Percentiles rank a stretch among this genome's conserved stretches.
phyloP scores from a whole-genome alignment of 2,797 vertebrate species.

The Sphaeramia orbicularis region DNA sequence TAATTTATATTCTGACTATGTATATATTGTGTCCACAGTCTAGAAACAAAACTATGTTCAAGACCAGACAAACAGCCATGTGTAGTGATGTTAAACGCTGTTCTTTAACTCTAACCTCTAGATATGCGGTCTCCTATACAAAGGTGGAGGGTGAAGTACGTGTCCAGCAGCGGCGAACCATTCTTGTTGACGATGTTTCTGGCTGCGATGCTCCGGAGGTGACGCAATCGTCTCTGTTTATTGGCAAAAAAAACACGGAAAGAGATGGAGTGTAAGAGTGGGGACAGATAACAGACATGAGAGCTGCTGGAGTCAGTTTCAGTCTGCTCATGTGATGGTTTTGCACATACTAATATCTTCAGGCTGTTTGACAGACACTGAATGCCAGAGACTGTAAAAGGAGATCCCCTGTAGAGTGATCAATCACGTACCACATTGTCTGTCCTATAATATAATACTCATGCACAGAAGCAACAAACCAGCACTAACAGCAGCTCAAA shows the following conservation, averaged over 20 bases:
- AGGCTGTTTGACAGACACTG: slow-evolving; percentile 2
- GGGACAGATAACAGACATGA: slow-evolving; percentile 12
- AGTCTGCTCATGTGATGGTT: slow-evolving; percentile 6
- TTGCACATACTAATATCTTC: background rate
- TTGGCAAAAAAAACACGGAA: background rate
- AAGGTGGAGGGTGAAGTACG: slow-evolving; percentile 96
- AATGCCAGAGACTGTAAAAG: background rate
- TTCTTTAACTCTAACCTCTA: slow-evolving; percentile 86
- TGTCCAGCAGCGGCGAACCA: slow-evolving; percentile 94
- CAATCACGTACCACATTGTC: slow-evolving; percentile 3
- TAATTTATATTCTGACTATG: too few relatives aligned
- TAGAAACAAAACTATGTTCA: too few relatives aligned
- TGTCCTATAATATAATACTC: background rate
- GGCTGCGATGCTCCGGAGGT: slow-evolving; percentile 95
- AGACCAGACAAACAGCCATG: too few relatives aligned
- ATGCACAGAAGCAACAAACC: background rate
- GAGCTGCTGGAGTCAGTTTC: slow-evolving; percentile 13
- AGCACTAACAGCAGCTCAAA: slow-evolving; percentile 18
- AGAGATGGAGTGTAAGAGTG: background rate
- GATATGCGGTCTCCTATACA: slow-evolving; percentile 88
- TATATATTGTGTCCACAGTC: too few relatives aligned
- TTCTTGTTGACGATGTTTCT: slow-evolving; percentile 96
- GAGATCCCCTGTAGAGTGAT: background rate
- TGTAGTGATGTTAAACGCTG: too few relatives aligned
- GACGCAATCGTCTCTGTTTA: slow-evolving; percentile 93